Conservation (phyloP, 2,888 invertebrate genomes). For the Conchocele bisecta region DNA sequence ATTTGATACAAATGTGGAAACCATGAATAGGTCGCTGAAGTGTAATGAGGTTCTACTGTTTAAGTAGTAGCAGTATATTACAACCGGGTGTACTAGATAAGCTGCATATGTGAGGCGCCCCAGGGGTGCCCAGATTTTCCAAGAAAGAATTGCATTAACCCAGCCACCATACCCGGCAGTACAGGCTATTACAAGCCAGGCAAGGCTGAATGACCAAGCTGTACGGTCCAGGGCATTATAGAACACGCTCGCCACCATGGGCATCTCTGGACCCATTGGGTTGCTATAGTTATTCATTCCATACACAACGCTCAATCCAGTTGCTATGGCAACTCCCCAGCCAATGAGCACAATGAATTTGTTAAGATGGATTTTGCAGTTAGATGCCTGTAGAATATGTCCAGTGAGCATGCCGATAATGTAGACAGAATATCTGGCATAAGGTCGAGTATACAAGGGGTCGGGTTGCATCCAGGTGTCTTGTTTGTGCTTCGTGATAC, state of each 20-base stretch:
- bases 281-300: slow-evolving; percentile 72
- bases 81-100: slow-evolving; percentile 86
- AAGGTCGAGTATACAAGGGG: slow-evolving; percentile 81
- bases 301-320: slow-evolving; percentile 71
- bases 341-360: slow-evolving; percentile 54
- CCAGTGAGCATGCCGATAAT: slow-evolving; percentile 82
- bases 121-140: slow-evolving; percentile 92
- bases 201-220: slow-evolving; percentile 83
- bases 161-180: slow-evolving; percentile 86
- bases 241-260: slow-evolving; percentile 63
- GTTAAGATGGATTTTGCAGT: slow-evolving; percentile 58
- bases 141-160: slow-evolving; percentile 91
- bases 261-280: slow-evolving; percentile 60
- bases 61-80: slow-evolving; percentile 52
- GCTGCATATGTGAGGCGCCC: slow-evolving; percentile 96
- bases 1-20: slow-evolving; percentile 43
- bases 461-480: slow-evolving; percentile 34
- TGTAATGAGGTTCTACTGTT: slow-evolving; percentile 37
- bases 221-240: slow-evolving; percentile 83
- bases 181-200: slow-evolving; percentile 85
- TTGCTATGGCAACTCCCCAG: slow-evolving; percentile 70
- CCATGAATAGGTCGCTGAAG: slow-evolving; percentile 38
- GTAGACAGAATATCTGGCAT: slow-evolving; percentile 82
- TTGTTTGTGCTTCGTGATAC: slow-evolving; percentile 32
- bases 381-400: slow-evolving; percentile 73